phyloP scores from a whole-genome alignment of 2,797 vertebrate species.

The Hemitrygon akajei region DNA sequence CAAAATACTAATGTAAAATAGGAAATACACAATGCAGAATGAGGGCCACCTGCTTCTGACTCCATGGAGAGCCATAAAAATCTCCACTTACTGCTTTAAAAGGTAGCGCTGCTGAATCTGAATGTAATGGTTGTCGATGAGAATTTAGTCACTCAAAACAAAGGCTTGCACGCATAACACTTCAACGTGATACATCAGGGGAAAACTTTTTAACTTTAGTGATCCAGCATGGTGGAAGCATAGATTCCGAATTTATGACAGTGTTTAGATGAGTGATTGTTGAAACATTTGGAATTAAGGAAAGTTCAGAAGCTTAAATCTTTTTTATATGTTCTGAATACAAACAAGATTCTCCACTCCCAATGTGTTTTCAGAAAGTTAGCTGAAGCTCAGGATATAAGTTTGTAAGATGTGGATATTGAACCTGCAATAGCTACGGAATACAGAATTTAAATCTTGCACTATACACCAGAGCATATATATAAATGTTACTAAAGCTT shows the following conservation, averaged over 20 bases:
- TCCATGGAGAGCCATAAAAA: neutral
- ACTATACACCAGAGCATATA: neutral
- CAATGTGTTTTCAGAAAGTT: neutral
- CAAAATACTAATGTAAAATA: conserved; percentile 9
- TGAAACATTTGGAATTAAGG: neutral
- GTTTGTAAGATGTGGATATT: neutral
- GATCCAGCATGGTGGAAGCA: neutral
- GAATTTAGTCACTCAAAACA: neutral
- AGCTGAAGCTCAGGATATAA: neutral
- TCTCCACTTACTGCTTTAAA: neutral
- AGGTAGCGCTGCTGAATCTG: neutral
- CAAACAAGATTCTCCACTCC: neutral
- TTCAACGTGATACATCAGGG: neutral
- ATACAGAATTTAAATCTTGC: neutral
- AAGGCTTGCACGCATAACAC: neutral
- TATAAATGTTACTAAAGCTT: neutral
- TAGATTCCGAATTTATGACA: neutral
- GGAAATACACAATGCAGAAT: conserved; percentile 10
- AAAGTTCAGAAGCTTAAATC: neutral
- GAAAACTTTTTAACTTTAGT: neutral
- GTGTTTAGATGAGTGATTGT: neutral
- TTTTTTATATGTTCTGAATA: neutral
- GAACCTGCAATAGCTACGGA: neutral
- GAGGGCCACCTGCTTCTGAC: conserved; percentile 25
- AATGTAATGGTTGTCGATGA: neutral